A percentile compares a stretch with the other conserved stretches of the same genome.
phyloP scores from a whole-genome alignment of 1,140 invertebrate species.

The Rhyacophila brunnea region DNA sequence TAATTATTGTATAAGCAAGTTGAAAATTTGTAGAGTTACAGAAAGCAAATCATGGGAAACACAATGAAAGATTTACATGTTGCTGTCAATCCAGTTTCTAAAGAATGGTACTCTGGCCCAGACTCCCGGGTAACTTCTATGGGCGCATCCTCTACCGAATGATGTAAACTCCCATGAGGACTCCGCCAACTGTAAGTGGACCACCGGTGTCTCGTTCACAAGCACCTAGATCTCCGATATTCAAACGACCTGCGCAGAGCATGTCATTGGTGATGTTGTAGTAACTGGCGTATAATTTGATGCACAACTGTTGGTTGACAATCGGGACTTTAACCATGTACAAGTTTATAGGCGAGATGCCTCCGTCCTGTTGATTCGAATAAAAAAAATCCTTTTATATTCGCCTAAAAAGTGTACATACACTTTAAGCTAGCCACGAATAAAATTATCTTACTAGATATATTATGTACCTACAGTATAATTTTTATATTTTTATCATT shows the following conservation, averaged over 20 bases:
- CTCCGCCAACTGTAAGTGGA: constrained; percentile 53
- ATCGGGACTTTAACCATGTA: constrained; percentile 46
- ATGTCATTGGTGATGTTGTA: constrained; percentile 60
- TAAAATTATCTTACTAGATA: no score
- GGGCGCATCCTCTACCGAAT: constrained; percentile 71
- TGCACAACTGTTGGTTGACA: constrained; percentile 40
- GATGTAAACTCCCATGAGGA: constrained; percentile 68
- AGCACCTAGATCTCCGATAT: constrained; percentile 36
- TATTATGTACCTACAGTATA: no score
- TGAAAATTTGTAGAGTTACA: no score
- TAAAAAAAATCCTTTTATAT: neutral
- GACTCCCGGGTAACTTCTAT: constrained; percentile 65
- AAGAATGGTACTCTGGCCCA: constrained; percentile 65
- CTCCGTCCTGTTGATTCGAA: constrained; percentile 16
- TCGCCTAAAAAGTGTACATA: no score
- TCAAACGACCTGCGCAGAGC: constrained; percentile 63
- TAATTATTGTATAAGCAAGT: no score
- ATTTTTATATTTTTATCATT: no score
- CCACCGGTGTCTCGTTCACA: constrained; percentile 61
- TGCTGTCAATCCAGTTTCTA: constrained; percentile 57
- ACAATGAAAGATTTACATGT: neutral
- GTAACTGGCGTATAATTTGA: constrained; percentile 33
- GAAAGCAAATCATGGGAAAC: neutral
- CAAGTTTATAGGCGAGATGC: constrained; percentile 37
- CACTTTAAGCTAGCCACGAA: no score